A percentile compares a stretch with the other conserved stretches of the same genome.
phyloP scores from a whole-genome alignment of 2,888 invertebrate species.

The Andrena praecox region DNA sequence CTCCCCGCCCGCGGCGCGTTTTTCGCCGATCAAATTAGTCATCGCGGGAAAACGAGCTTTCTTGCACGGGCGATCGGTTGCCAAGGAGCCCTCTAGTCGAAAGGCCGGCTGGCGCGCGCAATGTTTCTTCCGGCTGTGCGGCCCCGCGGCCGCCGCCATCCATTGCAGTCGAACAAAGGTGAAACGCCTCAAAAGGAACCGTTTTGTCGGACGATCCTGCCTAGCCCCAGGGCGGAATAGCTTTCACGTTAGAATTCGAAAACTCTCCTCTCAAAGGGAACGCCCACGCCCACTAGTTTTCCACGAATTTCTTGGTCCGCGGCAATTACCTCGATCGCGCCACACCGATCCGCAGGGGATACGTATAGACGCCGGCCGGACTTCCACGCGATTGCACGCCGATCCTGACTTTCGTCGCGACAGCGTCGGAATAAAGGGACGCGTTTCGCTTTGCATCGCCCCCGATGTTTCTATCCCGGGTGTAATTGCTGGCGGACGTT shows the following conservation, averaged over 20 bases:
- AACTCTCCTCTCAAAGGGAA: constrained; percentile 57
- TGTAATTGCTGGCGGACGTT: neutral
- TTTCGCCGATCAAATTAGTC: constrained; percentile 44
- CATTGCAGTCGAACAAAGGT: constrained; percentile 59
- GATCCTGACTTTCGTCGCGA: neutral
- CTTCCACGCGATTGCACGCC: constrained; percentile 11
- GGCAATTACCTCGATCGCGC: constrained; percentile 55
- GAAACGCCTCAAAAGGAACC: constrained; percentile 65
- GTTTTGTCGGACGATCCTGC: constrained; percentile 58
- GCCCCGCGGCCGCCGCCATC: constrained; percentile 11
- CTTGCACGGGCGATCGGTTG: constrained; percentile 37
- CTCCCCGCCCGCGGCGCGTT: constrained; percentile 19
- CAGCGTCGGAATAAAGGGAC: neutral
- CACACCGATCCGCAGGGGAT: neutral
- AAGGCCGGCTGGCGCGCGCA: constrained; percentile 16
- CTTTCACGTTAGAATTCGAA: constrained; percentile 60
- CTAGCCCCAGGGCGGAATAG: constrained; percentile 30
- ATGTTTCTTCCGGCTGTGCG: constrained; percentile 31
- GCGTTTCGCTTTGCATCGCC: neutral
- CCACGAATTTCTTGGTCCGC: constrained; percentile 29
- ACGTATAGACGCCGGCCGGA: neutral
- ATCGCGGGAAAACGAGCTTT: constrained; percentile 27
- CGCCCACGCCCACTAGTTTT: constrained; percentile 34
- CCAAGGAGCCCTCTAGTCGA: constrained; percentile 31
- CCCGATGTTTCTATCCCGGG: neutral